Evolutionary conservation across 2,113 vertebrate species (phyloP).

Genomic region (Melanotaenia duboulayi): DNA sequence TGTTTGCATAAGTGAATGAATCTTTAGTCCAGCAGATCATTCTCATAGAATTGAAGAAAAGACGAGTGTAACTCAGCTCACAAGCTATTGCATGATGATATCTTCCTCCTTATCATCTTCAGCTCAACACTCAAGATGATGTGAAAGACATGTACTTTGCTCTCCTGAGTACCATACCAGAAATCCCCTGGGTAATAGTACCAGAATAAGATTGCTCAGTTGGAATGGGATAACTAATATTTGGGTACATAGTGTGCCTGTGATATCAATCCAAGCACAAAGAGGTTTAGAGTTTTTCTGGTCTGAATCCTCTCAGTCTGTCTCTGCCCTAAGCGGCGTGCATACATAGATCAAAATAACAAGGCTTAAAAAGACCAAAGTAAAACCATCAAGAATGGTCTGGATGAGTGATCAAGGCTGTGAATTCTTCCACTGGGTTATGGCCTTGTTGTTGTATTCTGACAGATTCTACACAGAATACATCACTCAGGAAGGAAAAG

Average conservation of each 20-base stretch:
- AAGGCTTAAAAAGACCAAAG: constrained; percentile 66
- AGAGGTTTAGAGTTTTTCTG: constrained; percentile 30
- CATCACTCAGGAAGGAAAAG: constrained; percentile 4
- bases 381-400: constrained; percentile 58
- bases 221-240: constrained; percentile 36
- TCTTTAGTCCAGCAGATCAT: too few species aligned
- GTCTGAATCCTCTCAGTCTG: constrained; percentile 29
- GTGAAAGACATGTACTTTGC: not conserved
- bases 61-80: too few species aligned
- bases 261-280: constrained; percentile 26
- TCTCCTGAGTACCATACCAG: not conserved
- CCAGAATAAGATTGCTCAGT: constrained; percentile 3
- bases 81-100: too few species aligned
- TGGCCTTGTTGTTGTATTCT: constrained; percentile 36
- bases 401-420: constrained; percentile 61
- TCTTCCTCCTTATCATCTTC: not conserved
- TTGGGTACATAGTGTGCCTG: constrained; percentile 37
- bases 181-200: constrained; percentile 7
- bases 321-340: constrained; percentile 30
- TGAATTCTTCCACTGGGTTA: constrained; percentile 56
- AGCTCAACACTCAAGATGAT: not conserved
- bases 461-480: constrained; percentile 42
- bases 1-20: too few species aligned
- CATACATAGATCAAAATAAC: constrained; percentile 62
- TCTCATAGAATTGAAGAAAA: too few species aligned